Conservation (phyloP, 2,888 invertebrate species). For the Caenorhabditis sp. region DNA sequence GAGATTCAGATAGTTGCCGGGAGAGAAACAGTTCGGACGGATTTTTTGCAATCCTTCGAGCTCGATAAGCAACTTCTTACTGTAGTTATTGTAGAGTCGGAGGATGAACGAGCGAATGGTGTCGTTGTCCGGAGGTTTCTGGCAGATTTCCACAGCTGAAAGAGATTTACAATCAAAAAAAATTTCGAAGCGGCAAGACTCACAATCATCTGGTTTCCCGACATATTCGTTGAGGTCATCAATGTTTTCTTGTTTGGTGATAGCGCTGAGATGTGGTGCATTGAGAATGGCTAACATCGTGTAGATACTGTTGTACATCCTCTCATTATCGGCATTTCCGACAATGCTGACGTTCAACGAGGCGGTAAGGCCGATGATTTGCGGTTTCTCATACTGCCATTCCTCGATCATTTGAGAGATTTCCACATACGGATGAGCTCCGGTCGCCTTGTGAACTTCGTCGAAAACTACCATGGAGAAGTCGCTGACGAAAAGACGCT, state of each 20-base stretch:
- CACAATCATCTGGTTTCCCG: conserved; percentile 65
- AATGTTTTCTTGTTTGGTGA: conserved; percentile 38
- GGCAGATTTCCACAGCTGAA: conserved; percentile 49
- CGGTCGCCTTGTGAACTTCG: conserved; percentile 78
- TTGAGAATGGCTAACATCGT: conserved; percentile 59
- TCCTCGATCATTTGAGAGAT: conserved; percentile 53
- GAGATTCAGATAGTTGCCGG: neutral
- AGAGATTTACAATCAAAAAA: neutral
- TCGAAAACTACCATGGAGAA: conserved; percentile 80
- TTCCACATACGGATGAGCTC: conserved; percentile 60
- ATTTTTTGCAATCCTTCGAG: conserved; percentile 28
- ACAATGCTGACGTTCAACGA: conserved; percentile 37
- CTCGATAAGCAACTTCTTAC: conserved; percentile 20
- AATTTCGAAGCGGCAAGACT: neutral
- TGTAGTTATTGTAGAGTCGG: neutral
- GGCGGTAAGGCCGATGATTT: conserved; percentile 63
- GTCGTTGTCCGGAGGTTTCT: neutral
- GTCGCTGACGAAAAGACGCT: conserved; percentile 77
- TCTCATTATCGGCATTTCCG: neutral
- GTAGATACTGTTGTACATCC: conserved; percentile 53
- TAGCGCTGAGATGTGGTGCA: conserved; percentile 61
- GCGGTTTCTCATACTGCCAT: conserved; percentile 61
- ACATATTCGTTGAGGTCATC: conserved; percentile 60
- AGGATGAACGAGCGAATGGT: conserved; percentile 23
- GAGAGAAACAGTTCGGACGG: conserved; percentile 12